Percentiles rank a stretch among this genome's conserved stretches.
phyloP scores from a whole-genome alignment of 2,888 invertebrate genomes.

The Hermaeophaga mercurialis region DNA sequence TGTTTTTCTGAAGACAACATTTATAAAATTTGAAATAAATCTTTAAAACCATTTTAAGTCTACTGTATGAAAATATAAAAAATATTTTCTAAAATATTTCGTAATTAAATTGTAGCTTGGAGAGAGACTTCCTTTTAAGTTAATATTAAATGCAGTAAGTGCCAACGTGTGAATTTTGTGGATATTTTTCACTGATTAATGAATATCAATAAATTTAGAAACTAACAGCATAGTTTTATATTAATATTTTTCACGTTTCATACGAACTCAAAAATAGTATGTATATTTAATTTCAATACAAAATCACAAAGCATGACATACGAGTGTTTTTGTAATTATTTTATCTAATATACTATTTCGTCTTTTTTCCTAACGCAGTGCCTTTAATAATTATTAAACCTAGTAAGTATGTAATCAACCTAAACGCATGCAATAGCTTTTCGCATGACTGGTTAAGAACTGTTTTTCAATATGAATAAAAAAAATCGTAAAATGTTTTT shows the following conservation, averaged over 20 bases:
- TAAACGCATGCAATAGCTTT: constrained; percentile 18
- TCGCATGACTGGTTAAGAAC: no score
- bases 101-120: constrained; percentile 46
- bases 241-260: no score
- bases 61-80: no score
- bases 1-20: no score
- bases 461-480: no score
- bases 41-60: no score
- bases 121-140: constrained; percentile 49
- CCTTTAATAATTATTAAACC: constrained; percentile 64
- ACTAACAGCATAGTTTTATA: constrained; percentile 1
- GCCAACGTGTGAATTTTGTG: constrained; percentile 25
- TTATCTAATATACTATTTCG: constrained; percentile 35
- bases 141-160: constrained; percentile 27
- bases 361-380: constrained; percentile 57
- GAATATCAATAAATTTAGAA: background rate
- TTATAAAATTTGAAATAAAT: no score
- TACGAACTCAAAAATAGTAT: no score
- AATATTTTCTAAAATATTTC: no score
- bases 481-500: no score
- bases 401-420: constrained; percentile 53
- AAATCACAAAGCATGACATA: background rate
- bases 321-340: background rate
- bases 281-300: no score
- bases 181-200: constrained; percentile 8